Evolutionary conservation across 2,888 invertebrate species (phyloP).

Genomic region (Tachina grossa): DNA sequence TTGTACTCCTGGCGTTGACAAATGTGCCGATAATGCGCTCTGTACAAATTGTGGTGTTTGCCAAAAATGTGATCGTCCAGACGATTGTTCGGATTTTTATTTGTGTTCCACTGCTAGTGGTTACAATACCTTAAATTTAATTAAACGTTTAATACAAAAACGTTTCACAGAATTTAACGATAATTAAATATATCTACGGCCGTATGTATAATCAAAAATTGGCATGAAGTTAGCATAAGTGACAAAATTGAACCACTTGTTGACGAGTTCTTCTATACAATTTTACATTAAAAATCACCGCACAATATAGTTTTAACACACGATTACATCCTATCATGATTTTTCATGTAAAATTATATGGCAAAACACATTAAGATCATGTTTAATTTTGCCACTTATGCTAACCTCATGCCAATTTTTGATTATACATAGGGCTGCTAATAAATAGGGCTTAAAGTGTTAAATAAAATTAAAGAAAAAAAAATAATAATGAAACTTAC

Average conservation of each 20-base stretch:
- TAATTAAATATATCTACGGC: constrained; percentile 16
- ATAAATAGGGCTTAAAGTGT: background rate
- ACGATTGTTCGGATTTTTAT: constrained; percentile 62
- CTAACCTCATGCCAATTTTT: too few species aligned
- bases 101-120: constrained; percentile 43
- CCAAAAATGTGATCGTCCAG: constrained; percentile 64
- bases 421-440: too few species aligned
- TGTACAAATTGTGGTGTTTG: constrained; percentile 68
- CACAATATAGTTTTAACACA: too few species aligned
- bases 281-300: too few species aligned
- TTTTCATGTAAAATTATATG: too few species aligned
- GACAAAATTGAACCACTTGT: too few species aligned
- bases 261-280: too few species aligned
- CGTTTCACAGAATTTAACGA: constrained; percentile 36
- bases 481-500: background rate
- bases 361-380: too few species aligned
- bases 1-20: constrained; percentile 49
- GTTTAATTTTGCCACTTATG: too few species aligned
- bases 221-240: too few species aligned
- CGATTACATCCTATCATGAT: too few species aligned
- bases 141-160: constrained; percentile 55
- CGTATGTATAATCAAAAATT: too few species aligned
- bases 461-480: background rate
- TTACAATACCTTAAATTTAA: constrained; percentile 31
- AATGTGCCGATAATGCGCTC: constrained; percentile 64